Base-by-base conservation (phyloP, 2,888 invertebrate genomes). In the Prosapia bicincta region DNA sequence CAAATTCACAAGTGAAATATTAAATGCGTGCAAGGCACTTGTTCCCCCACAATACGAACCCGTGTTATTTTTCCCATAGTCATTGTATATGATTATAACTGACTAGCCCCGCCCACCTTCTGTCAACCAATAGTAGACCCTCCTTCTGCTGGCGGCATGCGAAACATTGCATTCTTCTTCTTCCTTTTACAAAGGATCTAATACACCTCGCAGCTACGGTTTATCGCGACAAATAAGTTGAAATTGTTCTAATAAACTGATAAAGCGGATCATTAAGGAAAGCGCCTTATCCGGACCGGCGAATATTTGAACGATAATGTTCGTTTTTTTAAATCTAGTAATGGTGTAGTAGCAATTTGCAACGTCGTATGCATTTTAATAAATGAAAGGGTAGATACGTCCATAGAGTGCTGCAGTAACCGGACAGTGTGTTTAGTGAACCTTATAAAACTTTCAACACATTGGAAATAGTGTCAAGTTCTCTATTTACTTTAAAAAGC, bases 31-130 rank as follows among this genome's bases (percentile, higher is more conserved):
- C 38, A 38, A 38, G 38, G 38, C 54, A 54, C 54, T 54, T 54
- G 13, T 54, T 54, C 54, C 54, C 54, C 54, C 54, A 54, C 54
- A 54, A 20, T 54, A 54, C 54, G 20, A 54, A 54, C 54, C 54
- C n/a, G 54, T 54, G 54, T 54, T 54, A 54, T 54, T 54, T 54
- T 54, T 54, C 54, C 54, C 54, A 54, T 54, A 54, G 54, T 54
- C 54, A 54, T 54, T 54, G 54, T 54, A 54, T 54, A 54, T 54
- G 54, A 54, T 54, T 54, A 54, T 54, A 54, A 54, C 20, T 54
- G 54, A 54, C 20, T 54, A 54, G 20, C 54, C 54, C 54, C 54
- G 54, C 54, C 54, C 54, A 54, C 54, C 54, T 5, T 54, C 54
- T 54, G 54, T 54, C 54, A 54, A 54, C 54, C 54, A 54, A 54